These are phyloP conservation scores for Dilophus febrilis DNA, from an alignment of 2,888 invertebrate species.

Conservation along the genomic window DNA sequence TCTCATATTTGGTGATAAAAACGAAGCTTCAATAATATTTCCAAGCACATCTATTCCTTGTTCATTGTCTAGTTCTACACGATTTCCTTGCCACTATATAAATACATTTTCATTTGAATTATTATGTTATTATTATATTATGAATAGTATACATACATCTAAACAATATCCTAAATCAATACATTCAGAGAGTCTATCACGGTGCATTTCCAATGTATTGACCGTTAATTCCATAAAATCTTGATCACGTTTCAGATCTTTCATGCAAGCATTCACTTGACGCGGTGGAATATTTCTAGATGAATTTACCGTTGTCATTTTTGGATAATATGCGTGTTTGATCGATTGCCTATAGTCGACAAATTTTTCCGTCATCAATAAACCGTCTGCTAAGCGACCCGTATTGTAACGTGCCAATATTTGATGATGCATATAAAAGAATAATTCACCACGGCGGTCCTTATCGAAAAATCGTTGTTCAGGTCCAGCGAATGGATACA, in stretches of 20 bases:
- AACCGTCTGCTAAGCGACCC: constrained; percentile 4
- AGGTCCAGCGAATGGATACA: constrained; percentile 19
- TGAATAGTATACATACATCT: constrained; percentile 19
- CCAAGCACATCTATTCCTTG: constrained; percentile 50
- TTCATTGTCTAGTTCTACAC: constrained; percentile 6
- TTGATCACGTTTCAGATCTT: constrained; percentile 26
- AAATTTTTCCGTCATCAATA: constrained; percentile 1
- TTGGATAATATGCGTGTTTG: constrained; percentile 5
- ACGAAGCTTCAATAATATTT: constrained; percentile 50
- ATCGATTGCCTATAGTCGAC: neutral
- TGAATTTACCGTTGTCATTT: neutral
- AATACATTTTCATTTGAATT: too few species aligned
- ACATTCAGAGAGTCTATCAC: constrained; percentile 39
- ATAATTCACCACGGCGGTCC: constrained; percentile 26
- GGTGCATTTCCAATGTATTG: constrained; percentile 39
- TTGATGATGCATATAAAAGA: constrained; percentile 29
- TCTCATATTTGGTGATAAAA: constrained; percentile 43
- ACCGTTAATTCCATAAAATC: constrained; percentile 36
- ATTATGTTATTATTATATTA: constrained; percentile 4
- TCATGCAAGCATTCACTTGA: neutral
- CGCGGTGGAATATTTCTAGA: constrained; percentile 4
- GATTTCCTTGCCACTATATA: neutral
- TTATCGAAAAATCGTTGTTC: constrained; percentile 14
- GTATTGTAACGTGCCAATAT: constrained; percentile 19
- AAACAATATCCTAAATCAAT: constrained; percentile 36